Base-by-base conservation (phyloP, 1,140 invertebrate genomes). In the Dolichoris vasculosae region DNA sequence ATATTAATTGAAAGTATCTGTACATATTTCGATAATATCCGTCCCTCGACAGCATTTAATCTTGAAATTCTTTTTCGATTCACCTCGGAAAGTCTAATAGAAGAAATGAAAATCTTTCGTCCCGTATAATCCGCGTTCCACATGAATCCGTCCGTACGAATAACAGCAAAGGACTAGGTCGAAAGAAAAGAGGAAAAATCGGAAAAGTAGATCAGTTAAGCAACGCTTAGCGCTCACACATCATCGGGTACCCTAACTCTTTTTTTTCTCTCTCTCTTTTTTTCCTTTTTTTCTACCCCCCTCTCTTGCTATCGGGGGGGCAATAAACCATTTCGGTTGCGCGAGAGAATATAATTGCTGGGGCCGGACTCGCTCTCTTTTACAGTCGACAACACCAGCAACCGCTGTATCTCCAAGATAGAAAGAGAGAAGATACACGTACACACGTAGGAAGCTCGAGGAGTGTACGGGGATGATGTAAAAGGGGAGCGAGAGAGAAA, bases 251-350 rank as follows among this genome's bases (percentile, higher is more conserved):
- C 55, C 55, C 55, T 13, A 59, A 59, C 23, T 26, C 20, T n/a
- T n/a, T n/a, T n/a, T 15, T 78, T 9, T 17, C 20, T 80, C 9
- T 80, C n/a, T 80, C 26, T 64, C 23, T 15, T 17, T 80, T 15
- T 51, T 51, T 51, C 9, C n/a, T 15, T 48, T 38, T 26, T 48
- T 38, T 32, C 67, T 35, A 26, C 1, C 35, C 51, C 81, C 51
- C 67, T 35, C 46, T 55, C 35, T 23, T 26, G n/a, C 17, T 35
- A 81, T 63, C 78, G 23, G 9, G 55, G 40, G 71, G 89, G 90
- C 90, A 90, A 91, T 92, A 92, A 92, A 92, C 91, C 91, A 91
- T 92, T 92, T 92, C 90, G 90, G 90, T 89, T 91, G 75, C 83
- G 73, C 84, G 80, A 64, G 89, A 91, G 90, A 90, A 89, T 91